Evolutionary conservation across 2,113 vertebrate species (phyloP), one percentile per base, ranked within the genome.

Genomic region (Tapirus terrestris): DNA sequence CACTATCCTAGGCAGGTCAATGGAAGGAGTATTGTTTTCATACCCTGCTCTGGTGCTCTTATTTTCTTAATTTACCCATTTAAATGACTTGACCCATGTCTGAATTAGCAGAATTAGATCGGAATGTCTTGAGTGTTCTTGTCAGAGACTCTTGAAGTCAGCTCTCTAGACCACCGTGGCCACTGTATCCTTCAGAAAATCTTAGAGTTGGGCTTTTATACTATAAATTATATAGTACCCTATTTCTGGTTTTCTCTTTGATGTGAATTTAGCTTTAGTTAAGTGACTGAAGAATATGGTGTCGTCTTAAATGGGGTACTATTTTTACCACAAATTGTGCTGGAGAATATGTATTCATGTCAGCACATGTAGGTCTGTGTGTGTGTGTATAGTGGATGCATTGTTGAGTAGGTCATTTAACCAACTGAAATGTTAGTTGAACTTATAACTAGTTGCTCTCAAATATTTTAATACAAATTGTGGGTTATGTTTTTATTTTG

Each of bases 11-110:
- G 48, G 2, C 58, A 92, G 43, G 5, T 31, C 25, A 11, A 16
- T 90, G 68, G 76, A 90, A 39, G 51, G 39, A 94, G 39, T 91
- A 56, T 56, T 88, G n/a, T 63, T 97, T 81, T 82, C 12, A 80
- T 63, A 27, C 14, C 20, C 56, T 36, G 5, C 39, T 75, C 29
- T 60, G 33, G 14, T 86, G 4, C 25, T 73, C 9, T 48, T 48
- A 11, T n/a, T 43, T 94, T 75, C 48, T 17, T 88, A 61, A n/a
- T 83, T 96, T 39, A 79, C 25, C 29, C 4, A 6, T 67, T 72
- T 86, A 45, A 33, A 13, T 18, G 45, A 16, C 58, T 53, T 80
- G 20, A 77, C 29, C n/a, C 25, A 31, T 27, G 25, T 36, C 60
- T 89, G 39, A 94, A 67, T 80, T 48, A 81, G 39, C 13, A 68